phyloP scores from a whole-genome alignment of 1,140 invertebrate species.

The Planococcus citri region DNA sequence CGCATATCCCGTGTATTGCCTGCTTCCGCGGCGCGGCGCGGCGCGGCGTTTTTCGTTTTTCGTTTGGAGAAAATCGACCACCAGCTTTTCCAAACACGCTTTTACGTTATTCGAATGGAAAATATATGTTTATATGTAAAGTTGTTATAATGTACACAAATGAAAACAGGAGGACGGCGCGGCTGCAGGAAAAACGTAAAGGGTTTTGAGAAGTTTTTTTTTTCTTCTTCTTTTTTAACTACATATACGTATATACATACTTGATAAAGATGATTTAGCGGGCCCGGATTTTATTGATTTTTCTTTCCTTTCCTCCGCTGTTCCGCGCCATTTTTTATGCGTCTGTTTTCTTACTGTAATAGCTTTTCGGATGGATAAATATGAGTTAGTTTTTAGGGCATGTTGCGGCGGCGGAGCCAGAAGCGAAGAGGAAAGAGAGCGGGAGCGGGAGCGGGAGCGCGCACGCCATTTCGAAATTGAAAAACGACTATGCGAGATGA shows the following conservation, averaged over 20 bases:
- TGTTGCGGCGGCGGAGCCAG: constrained; percentile 1
- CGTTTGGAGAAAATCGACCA: background rate
- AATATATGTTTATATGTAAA: constrained; percentile 19
- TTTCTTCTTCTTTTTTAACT: background rate
- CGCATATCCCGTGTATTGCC: background rate
- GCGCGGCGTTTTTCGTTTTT: too few relatives aligned
- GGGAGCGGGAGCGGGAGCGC: background rate
- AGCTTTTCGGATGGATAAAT: constrained; percentile 20
- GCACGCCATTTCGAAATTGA: background rate
- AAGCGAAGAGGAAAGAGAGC: background rate
- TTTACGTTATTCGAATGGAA: constrained; percentile 16
- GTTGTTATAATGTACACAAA: constrained; percentile 20
- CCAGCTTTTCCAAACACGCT: constrained; percentile 1
- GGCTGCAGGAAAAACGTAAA: background rate
- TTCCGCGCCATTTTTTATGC: constrained; percentile 5
- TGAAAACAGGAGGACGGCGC: background rate
- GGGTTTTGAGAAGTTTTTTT: constrained; percentile 11
- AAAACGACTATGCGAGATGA: constrained; percentile 6
- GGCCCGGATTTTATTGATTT: constrained; percentile 19
- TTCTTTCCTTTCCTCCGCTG: constrained; percentile 11
- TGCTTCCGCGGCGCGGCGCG: background rate
- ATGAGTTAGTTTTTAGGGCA: constrained; percentile 11
- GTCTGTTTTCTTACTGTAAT: constrained; percentile 20
- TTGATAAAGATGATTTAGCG: constrained; percentile 17
- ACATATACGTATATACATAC: constrained; percentile 9